Evolutionary conservation across 2,888 invertebrate genomes (phyloP).

Genomic region (Ochlodes sylvanus): DNA sequence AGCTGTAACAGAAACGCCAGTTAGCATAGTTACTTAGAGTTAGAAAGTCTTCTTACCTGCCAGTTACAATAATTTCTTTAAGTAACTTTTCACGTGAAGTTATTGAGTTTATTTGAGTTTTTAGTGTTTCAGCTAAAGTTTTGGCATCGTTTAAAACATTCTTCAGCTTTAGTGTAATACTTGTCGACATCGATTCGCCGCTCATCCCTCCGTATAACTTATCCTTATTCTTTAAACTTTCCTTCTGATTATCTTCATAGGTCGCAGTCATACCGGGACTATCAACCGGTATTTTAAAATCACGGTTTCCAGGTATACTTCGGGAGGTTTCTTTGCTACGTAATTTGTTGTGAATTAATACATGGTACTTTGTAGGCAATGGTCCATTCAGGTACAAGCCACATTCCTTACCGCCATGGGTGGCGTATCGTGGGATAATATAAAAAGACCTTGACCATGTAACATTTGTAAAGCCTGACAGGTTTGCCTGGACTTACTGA

Average conservation of each 20-base stretch:
- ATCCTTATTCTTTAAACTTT: constrained; percentile 12
- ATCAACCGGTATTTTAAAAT: constrained; percentile 7
- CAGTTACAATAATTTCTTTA: constrained; percentile 68
- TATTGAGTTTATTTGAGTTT: constrained; percentile 56
- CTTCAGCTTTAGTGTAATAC: constrained; percentile 58
- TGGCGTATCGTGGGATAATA: too few relatives aligned
- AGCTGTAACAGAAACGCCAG: too few relatives aligned
- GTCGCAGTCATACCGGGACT: background rate
- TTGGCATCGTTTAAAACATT: constrained; percentile 59
- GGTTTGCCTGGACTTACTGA: too few relatives aligned
- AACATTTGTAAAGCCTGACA: too few relatives aligned
- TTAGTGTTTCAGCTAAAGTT: constrained; percentile 57
- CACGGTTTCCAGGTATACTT: constrained; percentile 10
- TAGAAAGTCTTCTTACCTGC: constrained; percentile 57
- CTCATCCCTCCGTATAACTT: constrained; percentile 10
- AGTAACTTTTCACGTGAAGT: constrained; percentile 55
- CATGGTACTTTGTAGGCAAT: too few relatives aligned
- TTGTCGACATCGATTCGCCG: constrained; percentile 18
- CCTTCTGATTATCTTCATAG: constrained; percentile 7
- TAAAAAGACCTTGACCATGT: too few relatives aligned
- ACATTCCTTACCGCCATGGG: too few relatives aligned
- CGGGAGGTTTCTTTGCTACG: constrained; percentile 18
- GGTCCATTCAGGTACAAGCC: too few relatives aligned
- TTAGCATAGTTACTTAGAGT: too few relatives aligned
- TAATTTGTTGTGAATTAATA: background rate